A percentile compares a stretch with the other conserved stretches of the same genome.
Conservation (phyloP, 2,113 vertebrate species). For the rabbit (Oryctolagus cuniculus) region DNA sequence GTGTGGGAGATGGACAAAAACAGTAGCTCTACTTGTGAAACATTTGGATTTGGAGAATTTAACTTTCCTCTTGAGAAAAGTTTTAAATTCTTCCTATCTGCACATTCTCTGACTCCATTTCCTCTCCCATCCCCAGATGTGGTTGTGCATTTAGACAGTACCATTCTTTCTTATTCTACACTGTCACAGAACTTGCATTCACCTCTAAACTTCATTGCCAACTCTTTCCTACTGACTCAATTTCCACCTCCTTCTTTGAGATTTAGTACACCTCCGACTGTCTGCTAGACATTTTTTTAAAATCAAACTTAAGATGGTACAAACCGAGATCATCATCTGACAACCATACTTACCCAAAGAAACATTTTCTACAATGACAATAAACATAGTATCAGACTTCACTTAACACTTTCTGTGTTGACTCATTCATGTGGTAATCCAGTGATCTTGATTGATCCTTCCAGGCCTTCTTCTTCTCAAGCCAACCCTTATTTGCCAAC, state of each 20-base stretch:
- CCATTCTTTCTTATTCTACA: not conserved
- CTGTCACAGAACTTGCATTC: not conserved
- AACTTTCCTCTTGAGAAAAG: conserved; percentile 41
- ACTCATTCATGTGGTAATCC: not conserved
- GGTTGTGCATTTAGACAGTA: not conserved
- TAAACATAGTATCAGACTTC: not conserved
- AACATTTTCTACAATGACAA: not conserved
- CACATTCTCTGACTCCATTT: conserved; percentile 13
- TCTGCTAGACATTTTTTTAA: not conserved
- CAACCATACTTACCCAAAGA: not conserved
- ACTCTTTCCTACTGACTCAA: not conserved
- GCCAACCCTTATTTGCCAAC: not conserved
- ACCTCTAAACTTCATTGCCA: not conserved
- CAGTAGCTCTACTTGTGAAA: conserved; percentile 34
- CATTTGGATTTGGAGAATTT: conserved; percentile 42
- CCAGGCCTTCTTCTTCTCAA: not conserved
- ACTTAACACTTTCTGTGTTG: not conserved
- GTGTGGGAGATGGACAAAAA: conserved; percentile 56
- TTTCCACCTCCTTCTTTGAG: not conserved
- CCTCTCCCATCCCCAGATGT: conserved; percentile 46
- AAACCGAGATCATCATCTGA: not conserved
- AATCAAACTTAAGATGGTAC: not conserved
- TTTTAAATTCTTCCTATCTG: conserved; percentile 43
- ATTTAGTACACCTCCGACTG: not conserved
- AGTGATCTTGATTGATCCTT: not conserved